phyloP scores from a whole-genome alignment of 2,113 vertebrate genomes.

The Elephas maximus region DNA sequence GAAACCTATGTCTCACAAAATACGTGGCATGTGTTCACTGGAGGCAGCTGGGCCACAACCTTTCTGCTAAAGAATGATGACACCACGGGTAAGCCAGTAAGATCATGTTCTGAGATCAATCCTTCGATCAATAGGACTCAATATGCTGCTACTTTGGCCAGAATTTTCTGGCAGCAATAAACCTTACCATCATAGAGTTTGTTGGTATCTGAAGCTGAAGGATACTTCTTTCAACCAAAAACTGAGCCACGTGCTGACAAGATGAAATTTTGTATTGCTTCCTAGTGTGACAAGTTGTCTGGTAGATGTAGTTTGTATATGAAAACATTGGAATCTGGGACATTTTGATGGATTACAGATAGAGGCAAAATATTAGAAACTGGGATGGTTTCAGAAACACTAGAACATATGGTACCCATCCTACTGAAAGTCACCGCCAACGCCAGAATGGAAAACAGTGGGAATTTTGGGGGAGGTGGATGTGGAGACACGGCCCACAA shows the following conservation, averaged over 20 bases:
- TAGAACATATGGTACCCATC: conserved; percentile 64
- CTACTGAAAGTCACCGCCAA: not conserved
- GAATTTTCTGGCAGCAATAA: not conserved
- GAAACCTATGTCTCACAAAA: not conserved
- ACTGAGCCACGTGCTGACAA: not conserved
- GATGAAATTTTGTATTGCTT: not conserved
- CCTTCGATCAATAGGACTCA: not conserved
- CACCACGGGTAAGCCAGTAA: not conserved
- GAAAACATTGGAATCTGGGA: conserved; percentile 38
- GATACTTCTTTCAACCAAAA: not conserved
- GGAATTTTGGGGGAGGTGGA: conserved; percentile 9
- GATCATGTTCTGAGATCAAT: not conserved
- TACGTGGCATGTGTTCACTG: not conserved
- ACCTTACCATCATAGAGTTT: not conserved
- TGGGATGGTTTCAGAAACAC: conserved; percentile 21
- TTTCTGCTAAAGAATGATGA: not conserved
- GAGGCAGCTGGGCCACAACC: not conserved
- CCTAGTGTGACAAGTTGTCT: not conserved
- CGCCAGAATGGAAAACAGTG: not conserved
- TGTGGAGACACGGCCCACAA: not conserved
- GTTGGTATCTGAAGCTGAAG: not conserved
- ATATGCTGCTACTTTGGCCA: not conserved
- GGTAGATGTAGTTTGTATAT: not conserved
- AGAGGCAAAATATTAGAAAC: conserved; percentile 53
- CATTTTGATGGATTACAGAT: conserved; percentile 52